Conservation (phyloP, 1,140 invertebrate genomes). For the Nasonia longicornis region DNA sequence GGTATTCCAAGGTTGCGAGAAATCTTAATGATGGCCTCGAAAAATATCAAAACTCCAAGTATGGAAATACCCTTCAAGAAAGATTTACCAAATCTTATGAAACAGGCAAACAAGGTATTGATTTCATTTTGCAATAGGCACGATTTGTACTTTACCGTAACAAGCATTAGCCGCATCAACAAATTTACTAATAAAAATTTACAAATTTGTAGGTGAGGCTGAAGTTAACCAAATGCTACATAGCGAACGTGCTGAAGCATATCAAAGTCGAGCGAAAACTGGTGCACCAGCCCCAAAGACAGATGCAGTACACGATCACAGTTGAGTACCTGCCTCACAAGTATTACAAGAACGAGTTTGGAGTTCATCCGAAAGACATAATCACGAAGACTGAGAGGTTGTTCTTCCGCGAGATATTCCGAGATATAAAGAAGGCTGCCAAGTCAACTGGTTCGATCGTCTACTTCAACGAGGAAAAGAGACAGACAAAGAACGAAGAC, state of each 20-base stretch:
- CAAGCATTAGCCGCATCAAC: too few relatives aligned
- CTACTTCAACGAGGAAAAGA: conserved; percentile 63
- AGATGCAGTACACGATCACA: conserved; percentile 71
- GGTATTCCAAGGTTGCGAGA: conserved; percentile 97
- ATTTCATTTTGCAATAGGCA: conserved; percentile 29
- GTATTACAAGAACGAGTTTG: conserved; percentile 79
- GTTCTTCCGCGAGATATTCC: conserved; percentile 76
- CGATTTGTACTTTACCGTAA: too few relatives aligned
- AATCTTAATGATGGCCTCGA: conserved; percentile 95
- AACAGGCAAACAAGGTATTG: conserved; percentile 77
- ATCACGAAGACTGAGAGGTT: conserved; percentile 76
- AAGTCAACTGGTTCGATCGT: conserved; percentile 61
- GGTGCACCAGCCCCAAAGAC: conserved; percentile 69
- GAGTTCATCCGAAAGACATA: conserved; percentile 77
- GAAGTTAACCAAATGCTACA: conserved; percentile 80
- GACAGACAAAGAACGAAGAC: conserved; percentile 66
- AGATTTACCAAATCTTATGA: conserved; percentile 69
- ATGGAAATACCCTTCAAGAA: conserved; percentile 91
- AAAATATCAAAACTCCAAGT: conserved; percentile 93
- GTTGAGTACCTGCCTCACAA: conserved; percentile 81
- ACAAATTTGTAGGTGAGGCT: background rate
- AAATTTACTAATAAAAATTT: background rate
- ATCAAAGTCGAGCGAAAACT: conserved; percentile 77
- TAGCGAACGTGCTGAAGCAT: conserved; percentile 83
- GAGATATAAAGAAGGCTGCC: conserved; percentile 68